Base-by-base conservation (phyloP, 2,888 invertebrate species). In the Luffia ferchaultella region DNA sequence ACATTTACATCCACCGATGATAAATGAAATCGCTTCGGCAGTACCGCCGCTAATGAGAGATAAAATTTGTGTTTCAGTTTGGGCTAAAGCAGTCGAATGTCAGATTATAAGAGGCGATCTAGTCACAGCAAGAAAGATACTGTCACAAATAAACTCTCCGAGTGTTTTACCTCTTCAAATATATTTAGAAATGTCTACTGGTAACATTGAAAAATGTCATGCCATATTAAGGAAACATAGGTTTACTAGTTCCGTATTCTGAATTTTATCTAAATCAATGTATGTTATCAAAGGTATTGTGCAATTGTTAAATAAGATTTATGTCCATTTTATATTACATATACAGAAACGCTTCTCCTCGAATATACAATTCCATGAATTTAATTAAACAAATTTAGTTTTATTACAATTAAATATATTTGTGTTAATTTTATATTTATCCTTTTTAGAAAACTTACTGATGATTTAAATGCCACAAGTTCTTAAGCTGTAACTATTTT, bases 1-100 rank as follows among this genome's bases (percentile, higher is more conserved):
- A 52, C 91, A 94, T 73, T 80, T 97, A 48, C 93, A 95, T 61
- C 92, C 91, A 1, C 90, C 91, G 48, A 88, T 89, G 70, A 87
- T 93, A 46, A 82, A 84, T 59, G 80, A 84, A 40, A 63, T 83
- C 9, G 79, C 83, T 1, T 73, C 76, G 9, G 73, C 71, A n/a
- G 60, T 84, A 45, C 80, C 80, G 42, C 67, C 71, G 53, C 76
- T 75, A 57, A 74, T 79, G 68, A 67, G 76, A 43, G 85, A 85
- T 53, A 75, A 77, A 67, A 76, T 85, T 47, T 82, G 79, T 1
- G 78, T 84, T 0, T 78, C 84, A 1, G 80, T 84, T 1, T 85
- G 84, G 83, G 77, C 84, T n/a, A 85, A 84, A 55, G 83, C 82
- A 42, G 83, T 84, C 1, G 84, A 83, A 1, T 84, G 84, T 55